Evolutionary conservation across 2,888 invertebrate species (phyloP).

Genomic region (Quadroppia sp.): DNA sequence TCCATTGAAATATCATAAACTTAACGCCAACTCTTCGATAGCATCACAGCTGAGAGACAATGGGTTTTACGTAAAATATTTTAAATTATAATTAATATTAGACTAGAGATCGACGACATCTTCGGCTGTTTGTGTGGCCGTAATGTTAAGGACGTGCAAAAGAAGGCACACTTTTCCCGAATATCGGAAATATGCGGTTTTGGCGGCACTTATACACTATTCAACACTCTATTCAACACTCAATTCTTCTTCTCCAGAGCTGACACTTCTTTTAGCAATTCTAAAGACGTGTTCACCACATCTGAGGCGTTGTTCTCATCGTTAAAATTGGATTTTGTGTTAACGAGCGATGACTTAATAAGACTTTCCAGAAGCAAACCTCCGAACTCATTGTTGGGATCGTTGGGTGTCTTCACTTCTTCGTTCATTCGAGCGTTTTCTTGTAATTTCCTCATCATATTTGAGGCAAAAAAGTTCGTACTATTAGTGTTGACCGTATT

Average conservation of each 20-base stretch:
- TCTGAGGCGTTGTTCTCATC: constrained; percentile 4
- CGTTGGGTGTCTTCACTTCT: constrained; percentile 36
- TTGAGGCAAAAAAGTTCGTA: constrained; percentile 47
- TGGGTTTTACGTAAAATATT: not conserved
- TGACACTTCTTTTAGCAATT: constrained; percentile 18
- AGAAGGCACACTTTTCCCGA: constrained; percentile 19
- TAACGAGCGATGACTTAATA: constrained; percentile 47
- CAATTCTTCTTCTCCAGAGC: constrained; percentile 16
- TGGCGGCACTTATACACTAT: constrained; percentile 12
- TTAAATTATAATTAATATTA: constrained; percentile 12
- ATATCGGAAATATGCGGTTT: constrained; percentile 4
- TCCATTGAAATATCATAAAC: not conserved
- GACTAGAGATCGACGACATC: constrained; percentile 19
- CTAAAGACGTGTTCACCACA: constrained; percentile 30
- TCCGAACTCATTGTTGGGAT: constrained; percentile 38
- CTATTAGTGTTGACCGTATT: constrained; percentile 38
- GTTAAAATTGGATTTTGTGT: not conserved
- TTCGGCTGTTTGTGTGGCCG: not conserved
- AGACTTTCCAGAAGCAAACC: constrained; percentile 45
- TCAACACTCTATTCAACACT: not conserved
- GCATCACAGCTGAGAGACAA: constrained; percentile 32
- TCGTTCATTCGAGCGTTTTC: constrained; percentile 47
- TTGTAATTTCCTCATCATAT: constrained; percentile 48
- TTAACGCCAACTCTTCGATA: not conserved
- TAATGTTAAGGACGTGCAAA: constrained; percentile 23